These are phyloP conservation scores for Lypha dubia DNA, from an alignment of 2,888 invertebrate species.

Conservation along the genomic window DNA sequence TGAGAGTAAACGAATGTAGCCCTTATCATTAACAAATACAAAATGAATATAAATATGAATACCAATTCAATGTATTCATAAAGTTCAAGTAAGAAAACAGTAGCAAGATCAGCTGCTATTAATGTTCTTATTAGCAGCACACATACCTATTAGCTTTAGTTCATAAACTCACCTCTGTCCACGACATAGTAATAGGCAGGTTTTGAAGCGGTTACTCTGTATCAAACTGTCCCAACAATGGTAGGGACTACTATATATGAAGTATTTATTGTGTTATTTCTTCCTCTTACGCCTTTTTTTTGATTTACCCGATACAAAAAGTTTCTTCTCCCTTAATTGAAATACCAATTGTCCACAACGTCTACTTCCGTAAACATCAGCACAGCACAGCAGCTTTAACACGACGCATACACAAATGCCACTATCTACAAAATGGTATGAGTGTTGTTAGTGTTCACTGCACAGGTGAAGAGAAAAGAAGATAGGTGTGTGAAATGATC, in stretches of 20 bases:
- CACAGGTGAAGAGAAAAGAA: slow-evolving; percentile 37
- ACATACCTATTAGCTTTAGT: background rate
- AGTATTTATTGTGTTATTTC: slow-evolving; percentile 13
- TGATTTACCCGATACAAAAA: slow-evolving; percentile 43
- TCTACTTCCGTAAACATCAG: slow-evolving; percentile 71
- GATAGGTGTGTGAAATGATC: slow-evolving; percentile 52
- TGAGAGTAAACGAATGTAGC: slow-evolving; percentile 29
- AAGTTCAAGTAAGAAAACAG: background rate
- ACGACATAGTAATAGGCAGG: slow-evolving; percentile 71
- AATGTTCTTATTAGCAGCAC: slow-evolving; percentile 1
- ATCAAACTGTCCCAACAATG: slow-evolving; percentile 44
- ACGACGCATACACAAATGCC: slow-evolving; percentile 54
- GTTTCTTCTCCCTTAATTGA: slow-evolving; percentile 62
- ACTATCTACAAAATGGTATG: slow-evolving; percentile 41
- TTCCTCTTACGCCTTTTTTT: slow-evolving; percentile 64
- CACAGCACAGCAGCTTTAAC: slow-evolving; percentile 61
- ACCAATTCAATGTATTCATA: background rate
- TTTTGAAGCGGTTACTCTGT: slow-evolving; percentile 47
- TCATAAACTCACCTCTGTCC: slow-evolving; percentile 73
- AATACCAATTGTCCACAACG: slow-evolving; percentile 50
- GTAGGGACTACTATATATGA: slow-evolving; percentile 8
- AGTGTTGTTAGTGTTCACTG: slow-evolving; percentile 4
- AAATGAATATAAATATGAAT: background rate
- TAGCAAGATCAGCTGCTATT: slow-evolving; percentile 38
- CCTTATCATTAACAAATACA: slow-evolving; percentile 57